Evolutionary conservation across 2,888 invertebrate species (phyloP).

Genomic region (Tenthredo amoena): DNA sequence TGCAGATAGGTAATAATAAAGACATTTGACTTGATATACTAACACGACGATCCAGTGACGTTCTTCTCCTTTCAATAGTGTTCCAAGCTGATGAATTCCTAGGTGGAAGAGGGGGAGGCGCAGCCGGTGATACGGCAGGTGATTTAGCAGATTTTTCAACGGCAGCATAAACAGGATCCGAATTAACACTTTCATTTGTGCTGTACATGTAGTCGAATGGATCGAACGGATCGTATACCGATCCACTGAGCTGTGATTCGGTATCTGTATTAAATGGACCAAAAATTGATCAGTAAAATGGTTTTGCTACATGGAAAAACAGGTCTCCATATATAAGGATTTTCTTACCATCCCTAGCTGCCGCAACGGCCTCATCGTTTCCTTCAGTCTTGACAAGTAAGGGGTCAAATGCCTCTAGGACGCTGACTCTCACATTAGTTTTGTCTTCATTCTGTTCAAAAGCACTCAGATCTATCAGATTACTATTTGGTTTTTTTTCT

Average conservation of each 20-base stretch:
- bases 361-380: conserved; percentile 68
- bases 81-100: conserved; percentile 80
- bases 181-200: conserved; percentile 82
- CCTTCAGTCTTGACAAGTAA: conserved; percentile 83
- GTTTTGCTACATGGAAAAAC: neutral
- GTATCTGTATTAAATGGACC: conserved; percentile 67
- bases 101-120: conserved; percentile 83
- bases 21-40: conserved; percentile 54
- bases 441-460: conserved; percentile 78
- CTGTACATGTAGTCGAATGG: conserved; percentile 89
- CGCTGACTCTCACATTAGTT: conserved; percentile 83
- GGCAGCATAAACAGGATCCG: conserved; percentile 86
- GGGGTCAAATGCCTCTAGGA: conserved; percentile 94
- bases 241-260: conserved; percentile 82
- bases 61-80: conserved; percentile 79
- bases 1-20: conserved; percentile 27
- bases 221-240: conserved; percentile 88
- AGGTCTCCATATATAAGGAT: neutral
- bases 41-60: conserved; percentile 76
- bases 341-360: conserved; percentile 60
- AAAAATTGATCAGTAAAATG: neutral
- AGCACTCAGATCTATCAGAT: conserved; percentile 81
- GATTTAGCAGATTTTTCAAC: conserved; percentile 82
- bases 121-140: conserved; percentile 78
- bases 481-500: conserved; percentile 79